Evolutionary conservation across 1,140 invertebrate genomes (phyloP).

Genomic region (Drosophila teissieri): DNA sequence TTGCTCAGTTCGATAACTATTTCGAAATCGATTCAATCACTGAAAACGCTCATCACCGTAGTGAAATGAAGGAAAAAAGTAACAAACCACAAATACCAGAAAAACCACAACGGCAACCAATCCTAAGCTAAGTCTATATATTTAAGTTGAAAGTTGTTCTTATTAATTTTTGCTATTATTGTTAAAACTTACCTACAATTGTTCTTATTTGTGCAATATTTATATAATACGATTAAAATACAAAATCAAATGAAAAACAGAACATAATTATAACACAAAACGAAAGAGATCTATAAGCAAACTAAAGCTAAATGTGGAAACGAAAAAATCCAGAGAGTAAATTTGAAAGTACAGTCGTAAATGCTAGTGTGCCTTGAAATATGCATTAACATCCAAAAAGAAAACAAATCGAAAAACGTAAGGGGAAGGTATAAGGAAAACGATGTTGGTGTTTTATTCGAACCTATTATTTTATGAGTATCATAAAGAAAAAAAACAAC

Average conservation of each 20-base stretch:
- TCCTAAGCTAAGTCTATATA: slow-evolving; percentile 65
- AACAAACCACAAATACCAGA: slow-evolving; percentile 12
- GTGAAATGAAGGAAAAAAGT: slow-evolving; percentile 5
- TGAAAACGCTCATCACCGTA: slow-evolving; percentile 74
- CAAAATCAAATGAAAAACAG: slow-evolving; percentile 52
- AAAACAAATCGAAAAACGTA: slow-evolving; percentile 39
- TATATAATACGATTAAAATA: slow-evolving; percentile 66
- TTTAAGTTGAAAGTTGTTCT: slow-evolving; percentile 78
- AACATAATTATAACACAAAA: slow-evolving; percentile 48
- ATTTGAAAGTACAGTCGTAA: slow-evolving; percentile 77
- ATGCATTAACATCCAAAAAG: slow-evolving; percentile 66
- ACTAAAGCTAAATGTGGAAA: slow-evolving; percentile 42
- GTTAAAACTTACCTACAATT: slow-evolving; percentile 75
- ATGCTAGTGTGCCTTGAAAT: slow-evolving; percentile 84
- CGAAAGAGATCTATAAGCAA: slow-evolving; percentile 26
- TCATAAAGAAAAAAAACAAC: slow-evolving; percentile 14
- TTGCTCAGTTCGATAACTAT: slow-evolving; percentile 38
- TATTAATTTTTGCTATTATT: slow-evolving; percentile 74
- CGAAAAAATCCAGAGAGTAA: slow-evolving; percentile 44
- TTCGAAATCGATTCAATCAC: slow-evolving; percentile 59
- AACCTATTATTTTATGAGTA: slow-evolving; percentile 38
- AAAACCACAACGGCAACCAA: slow-evolving; percentile 46
- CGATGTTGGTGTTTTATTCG: slow-evolving; percentile 57
- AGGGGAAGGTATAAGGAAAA: slow-evolving; percentile 24
- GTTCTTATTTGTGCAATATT: slow-evolving; percentile 82